These are phyloP conservation scores for Pristionchus mayeri DNA, from an alignment of 2,888 invertebrate species.

Conservation along the genomic window DNA sequence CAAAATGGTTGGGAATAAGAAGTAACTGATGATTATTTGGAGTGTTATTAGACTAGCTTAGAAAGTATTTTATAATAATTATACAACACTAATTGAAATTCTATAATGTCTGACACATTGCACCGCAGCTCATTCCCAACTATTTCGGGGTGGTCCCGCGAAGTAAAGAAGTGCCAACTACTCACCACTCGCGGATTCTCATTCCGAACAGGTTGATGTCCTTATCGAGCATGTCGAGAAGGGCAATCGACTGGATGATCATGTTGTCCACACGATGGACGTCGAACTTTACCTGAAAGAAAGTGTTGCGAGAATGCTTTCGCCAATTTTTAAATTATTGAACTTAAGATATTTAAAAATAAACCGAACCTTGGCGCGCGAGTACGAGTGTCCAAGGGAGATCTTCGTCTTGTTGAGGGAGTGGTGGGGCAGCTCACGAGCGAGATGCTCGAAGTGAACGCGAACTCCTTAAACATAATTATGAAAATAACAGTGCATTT, in stretches of 20 bases:
- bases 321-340: too few relatives aligned
- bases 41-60: too few relatives aligned
- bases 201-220: slow-evolving; percentile 98
- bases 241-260: slow-evolving; percentile 98
- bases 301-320: too few relatives aligned
- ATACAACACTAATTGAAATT: too few relatives aligned
- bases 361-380: slow-evolving; percentile 84
- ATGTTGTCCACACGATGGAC: slow-evolving; percentile 98
- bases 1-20: too few relatives aligned
- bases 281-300: slow-evolving; percentile 94
- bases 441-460: slow-evolving; percentile 78
- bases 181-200: slow-evolving; percentile 87
- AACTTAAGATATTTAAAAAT: too few relatives aligned
- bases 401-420: slow-evolving; percentile 91
- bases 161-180: neutral
- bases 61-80: too few relatives aligned
- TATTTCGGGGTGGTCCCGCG: too few relatives aligned
- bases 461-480: slow-evolving; percentile 84
- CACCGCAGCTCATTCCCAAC: too few relatives aligned
- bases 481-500: slow-evolving; percentile 79
- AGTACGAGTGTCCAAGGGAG: slow-evolving; percentile 97
- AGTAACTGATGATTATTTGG: too few relatives aligned
- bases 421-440: slow-evolving; percentile 83
- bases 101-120: too few relatives aligned
- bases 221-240: slow-evolving; percentile 97